Evolutionary conservation across 2,888 invertebrate genomes (phyloP), one percentile per base, ranked within the genome.

Genomic region (Macaria notata): DNA sequence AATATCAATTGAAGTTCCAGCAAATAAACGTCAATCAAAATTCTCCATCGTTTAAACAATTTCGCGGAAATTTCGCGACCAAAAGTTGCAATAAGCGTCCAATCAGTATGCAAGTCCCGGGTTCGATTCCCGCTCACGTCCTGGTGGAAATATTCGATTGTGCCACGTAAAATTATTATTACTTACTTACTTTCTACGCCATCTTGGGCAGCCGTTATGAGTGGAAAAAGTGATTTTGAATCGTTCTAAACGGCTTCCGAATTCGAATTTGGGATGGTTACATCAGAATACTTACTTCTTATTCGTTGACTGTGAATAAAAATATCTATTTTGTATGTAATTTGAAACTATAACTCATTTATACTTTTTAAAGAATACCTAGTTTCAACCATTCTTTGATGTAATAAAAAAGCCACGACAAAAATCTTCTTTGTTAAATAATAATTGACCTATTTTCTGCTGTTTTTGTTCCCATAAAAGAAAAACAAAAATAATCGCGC

Each of bases 121-220:
- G 73, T 81, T 80, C 69, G 75, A 72, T 75, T 78, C 82, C 86
- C 73, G 81, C 75, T 81, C 84, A 87, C 86, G 87, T 86, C 70
- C 72, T 70, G 63, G 78, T 79, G 78, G 84, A 84, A 86, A 88
- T 85, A 79, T 81, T 76, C 78, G 76, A 76, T 77, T 75, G 77
- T 79, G 78, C 74, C 71, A 50, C 71, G 80, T 79, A 80, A 83
- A 81, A 80, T 73, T 79, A 74, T 76, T 77, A 85, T 84, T 80
- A 80, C 79, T 75, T 80, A 80, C 79, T 75, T 69, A 80, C 89
- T 90, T 90, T 89, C 89, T 86, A 83, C 70, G 64, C 83, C 83
- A 68, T 79, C 85, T 86, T 82, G 63, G 84, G 79, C 4, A 68
- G 65, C 65, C 69, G 72, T 78, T 78, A 54, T 72, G 72, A 69